Evolutionary conservation across 2,113 vertebrate genomes (phyloP), one percentile per base, ranked within the genome.

Genomic region (Melanostigma gelatinosum): DNA sequence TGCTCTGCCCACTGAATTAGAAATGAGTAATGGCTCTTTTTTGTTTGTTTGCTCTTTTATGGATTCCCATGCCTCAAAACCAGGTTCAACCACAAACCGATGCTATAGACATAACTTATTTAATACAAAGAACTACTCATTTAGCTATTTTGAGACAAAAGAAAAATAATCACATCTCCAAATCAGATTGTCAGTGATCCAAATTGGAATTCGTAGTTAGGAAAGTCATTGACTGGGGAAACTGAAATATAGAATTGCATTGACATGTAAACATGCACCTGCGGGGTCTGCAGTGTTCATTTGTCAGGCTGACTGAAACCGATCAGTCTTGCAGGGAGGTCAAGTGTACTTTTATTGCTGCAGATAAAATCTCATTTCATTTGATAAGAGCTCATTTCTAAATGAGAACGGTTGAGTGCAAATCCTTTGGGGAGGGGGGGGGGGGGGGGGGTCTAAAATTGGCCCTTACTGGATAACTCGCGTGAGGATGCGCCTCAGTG

Each of bases 1-100:
- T 61, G 66, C 75, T 72, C 24, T 70, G 79, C 34, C 34, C 24
- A 48, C 54, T 79, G 52, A 80, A 79, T 83, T 68, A 85, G 18
- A 89, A 85, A 83, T 82, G 68, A 75, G 64, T 82, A 61, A 78
- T 70, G 61, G 29, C 46, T 79, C 3, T 22, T 44, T 36, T 63
- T 61, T 0, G n/a, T 63, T 63, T 64, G 3, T 27, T 63, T 66
- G 7, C 32, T 64, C 8, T 71, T 22, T 50, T 65, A 63, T 20
- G 15, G 38, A 54, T 82, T 50, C 72, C 12, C 2, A 34, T 42
- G 13, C 46, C 9, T 78, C 42, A 0, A 72, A 75, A 75, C 60
- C 36, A 52, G 42, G 46, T 71, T 80, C 2, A 24, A 66, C n/a
- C 3, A 55, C 2, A 1, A 55, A 3, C 24, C 36, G 0, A 50